These are phyloP conservation scores for Acanthopagrus latus DNA, from an alignment of 2,797 vertebrate species.

Conservation along the genomic window DNA sequence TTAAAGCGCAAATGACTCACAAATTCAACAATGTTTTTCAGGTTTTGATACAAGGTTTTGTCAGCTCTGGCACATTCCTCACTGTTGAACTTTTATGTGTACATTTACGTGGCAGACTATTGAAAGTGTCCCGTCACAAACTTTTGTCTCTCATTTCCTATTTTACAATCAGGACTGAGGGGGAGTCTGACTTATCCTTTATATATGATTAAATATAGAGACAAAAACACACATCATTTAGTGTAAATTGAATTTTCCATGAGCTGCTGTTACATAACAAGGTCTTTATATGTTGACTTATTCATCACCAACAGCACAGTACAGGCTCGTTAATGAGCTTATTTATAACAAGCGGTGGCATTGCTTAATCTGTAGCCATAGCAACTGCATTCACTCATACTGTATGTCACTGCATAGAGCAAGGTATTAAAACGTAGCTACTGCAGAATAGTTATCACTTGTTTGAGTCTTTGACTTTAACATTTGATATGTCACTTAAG, in stretches of 20 bases:
- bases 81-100: neutral
- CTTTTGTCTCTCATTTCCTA: neutral
- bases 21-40: neutral
- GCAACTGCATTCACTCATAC: slow-evolving; percentile 23
- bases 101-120: neutral
- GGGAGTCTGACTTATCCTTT: neutral
- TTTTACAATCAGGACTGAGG: neutral
- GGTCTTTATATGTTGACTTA: slow-evolving; percentile 15
- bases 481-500: neutral
- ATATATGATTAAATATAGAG: neutral
- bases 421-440: neutral
- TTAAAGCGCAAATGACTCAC: neutral
- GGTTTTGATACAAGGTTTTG: neutral
- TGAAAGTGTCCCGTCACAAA: neutral
- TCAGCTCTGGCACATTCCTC: neutral
- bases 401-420: neutral
- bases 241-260: slow-evolving; percentile 1
- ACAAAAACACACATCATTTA: neutral
- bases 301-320: slow-evolving; percentile 49
- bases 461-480: neutral
- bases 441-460: neutral
- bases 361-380: slow-evolving; percentile 29
- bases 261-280: slow-evolving; percentile 19
- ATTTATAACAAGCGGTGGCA: slow-evolving; percentile 50
- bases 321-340: slow-evolving; percentile 53